phyloP scores from a whole-genome alignment of 2,113 vertebrate genomes.

The Nansenia antarctica region DNA sequence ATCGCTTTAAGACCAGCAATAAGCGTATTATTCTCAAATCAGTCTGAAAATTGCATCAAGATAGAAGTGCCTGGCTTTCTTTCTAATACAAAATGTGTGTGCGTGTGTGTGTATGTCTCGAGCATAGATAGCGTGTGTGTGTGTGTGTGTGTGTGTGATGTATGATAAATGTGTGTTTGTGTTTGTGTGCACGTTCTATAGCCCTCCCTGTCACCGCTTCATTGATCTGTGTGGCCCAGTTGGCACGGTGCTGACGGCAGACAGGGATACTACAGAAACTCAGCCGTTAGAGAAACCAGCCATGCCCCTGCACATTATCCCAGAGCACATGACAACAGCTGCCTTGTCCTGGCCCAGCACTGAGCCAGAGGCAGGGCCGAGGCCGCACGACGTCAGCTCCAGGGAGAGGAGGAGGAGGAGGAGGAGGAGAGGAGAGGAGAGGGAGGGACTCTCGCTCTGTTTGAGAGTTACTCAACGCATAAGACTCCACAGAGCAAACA shows the following conservation, averaged over 20 bases:
- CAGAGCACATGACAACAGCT: constrained; percentile 67
- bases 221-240: constrained; percentile 56
- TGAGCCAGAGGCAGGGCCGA: constrained; percentile 35
- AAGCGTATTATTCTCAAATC: constrained; percentile 18
- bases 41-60: constrained; percentile 5
- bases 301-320: constrained; percentile 60
- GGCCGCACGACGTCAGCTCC: neutral
- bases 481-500: constrained; percentile 68
- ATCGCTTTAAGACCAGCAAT: constrained; percentile 22
- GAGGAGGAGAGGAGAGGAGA: constrained; percentile 28
- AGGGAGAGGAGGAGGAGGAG: constrained; percentile 37
- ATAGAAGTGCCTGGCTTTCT: neutral
- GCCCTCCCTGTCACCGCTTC: constrained; percentile 33
- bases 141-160: no score
- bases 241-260: constrained; percentile 52
- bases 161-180: no score
- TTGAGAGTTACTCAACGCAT: constrained; percentile 62
- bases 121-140: no score
- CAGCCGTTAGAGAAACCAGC: constrained; percentile 55
- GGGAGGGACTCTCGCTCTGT: constrained; percentile 15
- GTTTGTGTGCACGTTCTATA: constrained; percentile 7
- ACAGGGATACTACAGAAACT: constrained; percentile 49
- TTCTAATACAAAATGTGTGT: neutral
- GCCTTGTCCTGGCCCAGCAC: constrained; percentile 63
- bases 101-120: constrained; percentile 8